Percentiles rank a stretch among this genome's conserved stretches.
These are phyloP conservation scores for Heterotis niloticus DNA, from an alignment of 2,113 vertebrate genomes.

Conservation along the genomic window DNA sequence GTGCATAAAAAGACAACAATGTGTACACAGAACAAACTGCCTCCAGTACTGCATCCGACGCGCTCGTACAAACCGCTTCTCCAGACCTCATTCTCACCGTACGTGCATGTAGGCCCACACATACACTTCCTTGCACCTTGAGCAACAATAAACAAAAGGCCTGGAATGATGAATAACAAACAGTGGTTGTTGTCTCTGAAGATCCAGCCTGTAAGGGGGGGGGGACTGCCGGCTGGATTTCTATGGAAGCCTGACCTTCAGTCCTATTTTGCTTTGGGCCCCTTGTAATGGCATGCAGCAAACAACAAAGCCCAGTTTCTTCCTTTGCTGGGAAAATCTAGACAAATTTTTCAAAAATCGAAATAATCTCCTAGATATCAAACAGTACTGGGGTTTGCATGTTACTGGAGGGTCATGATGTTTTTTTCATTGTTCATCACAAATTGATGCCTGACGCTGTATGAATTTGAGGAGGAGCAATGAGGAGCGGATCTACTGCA, in stretches of 20 bases:
- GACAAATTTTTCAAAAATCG: not conserved
- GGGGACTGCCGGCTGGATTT: not conserved
- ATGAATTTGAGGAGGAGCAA: too few relatives aligned
- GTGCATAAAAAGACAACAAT: not conserved
- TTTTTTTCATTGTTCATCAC: slow-evolving; percentile 23
- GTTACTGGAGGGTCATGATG: slow-evolving; percentile 16
- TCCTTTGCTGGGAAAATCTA: too few relatives aligned
- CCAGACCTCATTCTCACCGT: not conserved
- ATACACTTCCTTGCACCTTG: not conserved
- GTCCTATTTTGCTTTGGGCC: not conserved
- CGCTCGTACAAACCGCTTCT: not conserved
- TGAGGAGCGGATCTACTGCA: too few relatives aligned
- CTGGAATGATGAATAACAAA: not conserved
- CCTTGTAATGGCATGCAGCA: too few relatives aligned
- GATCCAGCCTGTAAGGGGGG: not conserved
- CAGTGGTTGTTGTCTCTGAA: not conserved
- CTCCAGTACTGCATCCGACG: not conserved
- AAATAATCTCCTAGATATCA: slow-evolving; percentile 11
- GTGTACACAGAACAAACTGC: too few relatives aligned
- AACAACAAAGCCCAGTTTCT: too few relatives aligned
- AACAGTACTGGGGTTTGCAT: slow-evolving; percentile 27
- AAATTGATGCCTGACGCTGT: slow-evolving; percentile 20
- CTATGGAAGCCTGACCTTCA: not conserved
- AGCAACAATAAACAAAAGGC: not conserved
- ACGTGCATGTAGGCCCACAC: not conserved